Percentiles rank a stretch among this genome's conserved stretches.
Evolutionary conservation across 2,113 vertebrate species (phyloP).

Genomic region (Zapus hudsonius): DNA sequence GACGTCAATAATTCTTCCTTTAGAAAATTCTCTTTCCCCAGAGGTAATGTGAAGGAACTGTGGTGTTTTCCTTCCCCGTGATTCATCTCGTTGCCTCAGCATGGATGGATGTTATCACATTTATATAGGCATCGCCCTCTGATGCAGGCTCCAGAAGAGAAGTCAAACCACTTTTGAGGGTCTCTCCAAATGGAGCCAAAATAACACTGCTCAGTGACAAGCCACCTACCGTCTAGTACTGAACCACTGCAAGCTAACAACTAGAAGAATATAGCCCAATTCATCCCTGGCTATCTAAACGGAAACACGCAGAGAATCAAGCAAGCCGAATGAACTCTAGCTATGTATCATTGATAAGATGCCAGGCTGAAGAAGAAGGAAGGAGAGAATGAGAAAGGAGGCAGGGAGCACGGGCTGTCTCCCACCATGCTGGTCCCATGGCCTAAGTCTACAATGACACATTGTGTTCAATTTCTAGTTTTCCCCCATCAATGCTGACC

Average conservation of each 20-base stretch:
- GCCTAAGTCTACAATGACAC: neutral
- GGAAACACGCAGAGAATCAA: neutral
- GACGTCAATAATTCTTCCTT: slow-evolving; percentile 48
- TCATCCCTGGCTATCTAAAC: neutral
- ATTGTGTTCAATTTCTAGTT: neutral
- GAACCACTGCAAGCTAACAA: neutral
- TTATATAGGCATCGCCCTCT: neutral
- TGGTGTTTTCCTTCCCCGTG: neutral
- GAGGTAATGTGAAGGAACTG: neutral
- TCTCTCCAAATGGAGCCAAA: neutral
- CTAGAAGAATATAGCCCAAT: neutral
- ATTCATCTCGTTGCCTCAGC: slow-evolving; percentile 11
- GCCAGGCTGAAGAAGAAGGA: no score
- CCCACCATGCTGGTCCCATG: no score
- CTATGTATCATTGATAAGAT: neutral
- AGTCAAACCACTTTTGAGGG: neutral
- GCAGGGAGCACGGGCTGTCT: no score
- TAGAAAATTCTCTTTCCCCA: slow-evolving; percentile 29
- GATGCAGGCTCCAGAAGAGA: neutral
- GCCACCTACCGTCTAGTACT: neutral
- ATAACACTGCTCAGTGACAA: neutral
- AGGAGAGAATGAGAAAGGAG: neutral
- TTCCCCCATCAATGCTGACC: neutral
- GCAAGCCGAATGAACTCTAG: neutral
- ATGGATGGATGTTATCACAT: neutral